Evolutionary conservation across 2,113 vertebrate species (phyloP).

Genomic region (Helogale parvula): DNA sequence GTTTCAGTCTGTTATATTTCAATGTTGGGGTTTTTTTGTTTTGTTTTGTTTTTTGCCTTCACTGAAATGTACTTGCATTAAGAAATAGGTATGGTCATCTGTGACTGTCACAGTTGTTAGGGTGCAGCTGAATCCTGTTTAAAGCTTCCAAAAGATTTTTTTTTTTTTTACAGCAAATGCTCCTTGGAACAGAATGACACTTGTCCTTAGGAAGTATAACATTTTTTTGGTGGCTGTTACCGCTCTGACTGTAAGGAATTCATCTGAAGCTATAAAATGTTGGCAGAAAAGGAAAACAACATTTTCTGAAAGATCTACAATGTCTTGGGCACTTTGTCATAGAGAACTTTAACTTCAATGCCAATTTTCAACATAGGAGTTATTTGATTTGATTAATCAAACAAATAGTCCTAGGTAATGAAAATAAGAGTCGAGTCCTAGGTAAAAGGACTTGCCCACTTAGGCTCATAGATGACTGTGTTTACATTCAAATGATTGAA

Average conservation of each 20-base stretch:
- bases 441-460: neutral
- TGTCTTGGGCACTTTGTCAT: neutral
- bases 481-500: neutral
- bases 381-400: neutral
- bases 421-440: neutral
- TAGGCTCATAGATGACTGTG: neutral
- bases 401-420: too few relatives aligned
- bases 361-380: neutral
- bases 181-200: neutral
- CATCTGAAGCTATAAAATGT: neutral
- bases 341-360: neutral
- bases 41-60: neutral
- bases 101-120: neutral
- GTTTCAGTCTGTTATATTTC: slow-evolving; percentile 17
- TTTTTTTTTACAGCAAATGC: neutral
- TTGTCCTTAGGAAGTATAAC: neutral
- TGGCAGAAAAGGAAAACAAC: neutral
- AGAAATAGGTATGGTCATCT: neutral
- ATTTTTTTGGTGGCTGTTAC: neutral
- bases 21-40: neutral
- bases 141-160: neutral
- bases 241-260: neutral
- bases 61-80: neutral
- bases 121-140: neutral
- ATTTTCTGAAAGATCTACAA: neutral